Percentiles rank a stretch among this genome's conserved stretches.
Evolutionary conservation across 1,140 invertebrate genomes (phyloP).

Genomic region (Oreohelix idahoensis): DNA sequence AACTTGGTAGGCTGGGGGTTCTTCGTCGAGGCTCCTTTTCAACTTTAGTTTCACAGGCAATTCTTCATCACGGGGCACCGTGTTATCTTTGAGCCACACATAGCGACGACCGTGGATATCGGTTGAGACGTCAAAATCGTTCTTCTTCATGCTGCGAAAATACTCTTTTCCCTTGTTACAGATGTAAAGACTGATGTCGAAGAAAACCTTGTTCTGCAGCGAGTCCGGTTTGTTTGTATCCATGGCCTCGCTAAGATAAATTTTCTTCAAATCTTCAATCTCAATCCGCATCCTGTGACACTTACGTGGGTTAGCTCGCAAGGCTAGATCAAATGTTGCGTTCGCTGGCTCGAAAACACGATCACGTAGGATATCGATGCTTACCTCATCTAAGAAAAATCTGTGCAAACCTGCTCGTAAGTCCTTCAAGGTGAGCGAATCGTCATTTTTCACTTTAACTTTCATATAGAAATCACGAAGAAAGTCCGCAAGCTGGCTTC

Average conservation of each 20-base stretch:
- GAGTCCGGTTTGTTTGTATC: conserved; percentile 61
- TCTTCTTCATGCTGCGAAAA: conserved; percentile 62
- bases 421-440: conserved; percentile 48
- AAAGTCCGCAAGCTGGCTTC: conserved; percentile 56
- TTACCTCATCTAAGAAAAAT: conserved; percentile 59
- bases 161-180: conserved; percentile 67
- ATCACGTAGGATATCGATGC: conserved; percentile 61
- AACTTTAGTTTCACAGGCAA: conserved; percentile 53
- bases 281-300: conserved; percentile 59
- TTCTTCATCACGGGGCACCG: conserved; percentile 20
- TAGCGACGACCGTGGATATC: conserved; percentile 59
- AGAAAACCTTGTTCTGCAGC: conserved; percentile 67
- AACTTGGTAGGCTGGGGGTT: conserved; percentile 52
- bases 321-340: conserved; percentile 56
- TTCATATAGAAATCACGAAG: conserved; percentile 62
- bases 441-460: conserved; percentile 53
- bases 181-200: conserved; percentile 65
- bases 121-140: conserved; percentile 62
- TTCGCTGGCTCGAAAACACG: conserved; percentile 59
- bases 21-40: conserved; percentile 56
- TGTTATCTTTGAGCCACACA: conserved; percentile 62
- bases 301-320: conserved; percentile 43
- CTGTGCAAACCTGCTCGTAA: conserved; percentile 58
- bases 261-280: conserved; percentile 62
- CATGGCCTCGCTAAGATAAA: conserved; percentile 64